These are phyloP conservation scores for Sympetrum striolatum DNA, from an alignment of 2,888 invertebrate genomes.

Conservation along the genomic window DNA sequence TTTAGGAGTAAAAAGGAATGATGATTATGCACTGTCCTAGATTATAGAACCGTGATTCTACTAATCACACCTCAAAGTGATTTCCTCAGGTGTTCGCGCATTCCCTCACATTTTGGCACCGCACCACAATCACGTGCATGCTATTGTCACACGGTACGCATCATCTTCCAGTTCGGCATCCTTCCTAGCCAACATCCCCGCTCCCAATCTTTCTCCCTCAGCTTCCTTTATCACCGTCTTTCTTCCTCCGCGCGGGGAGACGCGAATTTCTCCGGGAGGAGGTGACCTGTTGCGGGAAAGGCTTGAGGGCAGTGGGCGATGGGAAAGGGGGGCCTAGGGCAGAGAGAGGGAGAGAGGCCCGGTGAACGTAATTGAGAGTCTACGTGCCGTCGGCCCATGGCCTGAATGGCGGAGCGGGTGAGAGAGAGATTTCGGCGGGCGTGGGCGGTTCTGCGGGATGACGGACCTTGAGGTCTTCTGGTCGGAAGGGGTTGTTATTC, in stretches of 20 bases:
- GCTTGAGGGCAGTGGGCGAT: background rate
- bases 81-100: background rate
- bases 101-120: background rate
- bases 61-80: background rate
- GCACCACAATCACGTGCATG: background rate
- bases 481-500: background rate
- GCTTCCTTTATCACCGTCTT: background rate
- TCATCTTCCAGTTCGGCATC: background rate
- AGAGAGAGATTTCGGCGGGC: constrained; percentile 8
- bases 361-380: constrained; percentile 31
- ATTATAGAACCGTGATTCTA: background rate
- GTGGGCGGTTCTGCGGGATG: background rate
- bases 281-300: constrained; percentile 40
- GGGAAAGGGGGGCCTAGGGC: background rate
- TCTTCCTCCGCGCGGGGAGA: background rate
- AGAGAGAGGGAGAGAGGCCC: background rate
- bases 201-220: background rate
- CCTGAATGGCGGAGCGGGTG: constrained; percentile 29
- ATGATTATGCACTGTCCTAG: background rate
- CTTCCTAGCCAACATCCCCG: background rate
- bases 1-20: background rate
- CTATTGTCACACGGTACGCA: background rate
- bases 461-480: background rate
- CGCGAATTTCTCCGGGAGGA: constrained; percentile 1
- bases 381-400: constrained; percentile 38